Evolutionary conservation across 1,140 invertebrate genomes (phyloP).

Genomic region (Teleopsis dalmanni): DNA sequence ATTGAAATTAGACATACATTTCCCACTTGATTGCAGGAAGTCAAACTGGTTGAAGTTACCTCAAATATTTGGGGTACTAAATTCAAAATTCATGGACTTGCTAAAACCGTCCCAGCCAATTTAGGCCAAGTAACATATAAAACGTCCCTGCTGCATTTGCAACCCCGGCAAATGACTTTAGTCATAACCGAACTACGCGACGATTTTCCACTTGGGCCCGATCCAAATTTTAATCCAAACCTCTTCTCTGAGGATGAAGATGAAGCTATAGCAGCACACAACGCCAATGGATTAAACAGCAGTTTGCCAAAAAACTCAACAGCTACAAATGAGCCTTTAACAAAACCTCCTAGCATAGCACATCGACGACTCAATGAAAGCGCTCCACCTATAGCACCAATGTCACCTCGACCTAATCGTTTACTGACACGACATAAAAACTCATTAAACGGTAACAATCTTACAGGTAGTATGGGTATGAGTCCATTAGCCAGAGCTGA

Average conservation of each 20-base stretch:
- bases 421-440: conserved; percentile 33
- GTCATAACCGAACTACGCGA: conserved; percentile 74
- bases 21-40: conserved; percentile 53
- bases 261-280: conserved; percentile 43
- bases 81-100: conserved; percentile 91
- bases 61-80: conserved; percentile 99
- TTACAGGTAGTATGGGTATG: conserved; percentile 17
- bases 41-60: conserved; percentile 84
- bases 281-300: conserved; percentile 8
- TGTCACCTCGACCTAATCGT: conserved; percentile 57
- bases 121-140: conserved; percentile 95
- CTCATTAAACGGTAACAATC: conserved; percentile 12
- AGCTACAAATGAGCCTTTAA: background rate
- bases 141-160: conserved; percentile 91
- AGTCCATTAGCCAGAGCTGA: conserved; percentile 55
- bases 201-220: conserved; percentile 65
- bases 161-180: conserved; percentile 97
- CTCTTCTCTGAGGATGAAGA: conserved; percentile 85
- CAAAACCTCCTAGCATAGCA: background rate
- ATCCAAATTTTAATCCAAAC: conserved; percentile 76
- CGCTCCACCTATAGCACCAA: conserved; percentile 63
- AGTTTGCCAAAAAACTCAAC: conserved; percentile 1
- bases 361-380: conserved; percentile 27
- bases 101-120: conserved; percentile 78
- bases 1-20: background rate